Percentiles rank a stretch among this genome's conserved stretches.
phyloP scores from a whole-genome alignment of 2,888 invertebrate genomes.

The Tridacna gigas region DNA sequence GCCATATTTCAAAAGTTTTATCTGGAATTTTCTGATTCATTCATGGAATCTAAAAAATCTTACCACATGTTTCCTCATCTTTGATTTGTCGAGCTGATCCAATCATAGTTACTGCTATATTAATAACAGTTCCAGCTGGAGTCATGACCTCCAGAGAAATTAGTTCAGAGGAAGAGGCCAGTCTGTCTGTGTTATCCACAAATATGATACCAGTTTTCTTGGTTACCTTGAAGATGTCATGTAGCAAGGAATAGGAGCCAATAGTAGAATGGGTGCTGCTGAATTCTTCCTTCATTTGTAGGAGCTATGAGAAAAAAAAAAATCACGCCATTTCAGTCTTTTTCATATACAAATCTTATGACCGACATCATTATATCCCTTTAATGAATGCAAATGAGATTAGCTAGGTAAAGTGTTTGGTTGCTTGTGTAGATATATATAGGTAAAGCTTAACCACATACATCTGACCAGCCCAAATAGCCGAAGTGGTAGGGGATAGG shows the following conservation, averaged over 20 bases:
- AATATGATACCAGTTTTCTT: constrained; percentile 61
- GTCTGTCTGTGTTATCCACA: constrained; percentile 43
- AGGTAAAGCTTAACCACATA: too few species aligned
- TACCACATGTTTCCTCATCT: constrained; percentile 34
- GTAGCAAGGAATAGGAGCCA: constrained; percentile 24
- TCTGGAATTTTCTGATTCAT: too few species aligned
- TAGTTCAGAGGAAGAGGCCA: constrained; percentile 33
- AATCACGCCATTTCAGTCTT: too few species aligned
- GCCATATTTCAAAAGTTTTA: too few species aligned
- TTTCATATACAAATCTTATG: too few species aligned
- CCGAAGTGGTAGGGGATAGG: too few species aligned
- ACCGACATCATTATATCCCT: too few species aligned
- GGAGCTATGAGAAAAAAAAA: neutral
- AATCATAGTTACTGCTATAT: constrained; percentile 33
- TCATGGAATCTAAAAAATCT: neutral
- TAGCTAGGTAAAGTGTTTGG: neutral
- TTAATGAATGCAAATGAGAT: too few species aligned
- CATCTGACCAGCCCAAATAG: too few species aligned
- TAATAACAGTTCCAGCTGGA: constrained; percentile 19
- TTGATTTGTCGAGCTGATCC: constrained; percentile 20
- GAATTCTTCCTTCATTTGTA: constrained; percentile 3
- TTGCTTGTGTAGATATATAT: too few species aligned
- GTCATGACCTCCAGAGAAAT: constrained; percentile 20
- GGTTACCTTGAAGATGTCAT: constrained; percentile 56
- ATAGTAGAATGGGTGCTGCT: neutral